Evolutionary conservation across 2,797 vertebrate species (phyloP), one percentile per base, ranked within the genome.

Genomic region (Cossypha niveicapilla): DNA sequence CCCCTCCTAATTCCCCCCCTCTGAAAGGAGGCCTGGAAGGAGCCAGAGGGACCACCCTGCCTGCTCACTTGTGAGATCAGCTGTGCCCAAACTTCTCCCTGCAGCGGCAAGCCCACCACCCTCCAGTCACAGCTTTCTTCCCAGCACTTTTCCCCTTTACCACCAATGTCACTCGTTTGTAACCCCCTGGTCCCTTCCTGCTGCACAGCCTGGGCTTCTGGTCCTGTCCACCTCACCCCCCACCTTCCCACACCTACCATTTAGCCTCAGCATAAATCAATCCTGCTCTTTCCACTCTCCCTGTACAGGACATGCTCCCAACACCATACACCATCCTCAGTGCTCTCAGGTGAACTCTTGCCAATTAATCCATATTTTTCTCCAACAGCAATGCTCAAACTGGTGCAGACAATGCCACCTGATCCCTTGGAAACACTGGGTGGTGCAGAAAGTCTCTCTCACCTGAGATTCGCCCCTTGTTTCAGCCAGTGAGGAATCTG

Each of bases 271-370:
- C 37, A 34, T 6, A 68, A 88, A 57, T 13, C 62, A 76, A 61
- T 21, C 47, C 32, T 11, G 6, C 8, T 76, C 34, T 42, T 75
- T 35, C 54, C 24, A 61, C 18, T 13, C 37, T 72, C 35, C 35
- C 30, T 2, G 2, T 0, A 0, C 60, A 51, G 60, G 30, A 75
- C 2, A 0, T 0, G n/a, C 16, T 87, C 45, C 65, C 34, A 1
- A 1, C 3, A 7, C 6, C 3, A 3, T 57, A 47, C 25, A 23
- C 16, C 45, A 37, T 12, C 19, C 32, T 62, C 42, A 6, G 17
- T 10, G 32, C 32, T 78, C 58, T 70, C 25, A 2, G 47, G 28
- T n/a, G 75, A 81, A 28, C 27, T 86, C 32, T 53, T 62, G 24
- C 30, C 30, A 75, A 11, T 75, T 78, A 81, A 66, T 68, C 44